Evolutionary conservation across 1,140 invertebrate species (phyloP).

Genomic region (Vanessa tameamea): DNA sequence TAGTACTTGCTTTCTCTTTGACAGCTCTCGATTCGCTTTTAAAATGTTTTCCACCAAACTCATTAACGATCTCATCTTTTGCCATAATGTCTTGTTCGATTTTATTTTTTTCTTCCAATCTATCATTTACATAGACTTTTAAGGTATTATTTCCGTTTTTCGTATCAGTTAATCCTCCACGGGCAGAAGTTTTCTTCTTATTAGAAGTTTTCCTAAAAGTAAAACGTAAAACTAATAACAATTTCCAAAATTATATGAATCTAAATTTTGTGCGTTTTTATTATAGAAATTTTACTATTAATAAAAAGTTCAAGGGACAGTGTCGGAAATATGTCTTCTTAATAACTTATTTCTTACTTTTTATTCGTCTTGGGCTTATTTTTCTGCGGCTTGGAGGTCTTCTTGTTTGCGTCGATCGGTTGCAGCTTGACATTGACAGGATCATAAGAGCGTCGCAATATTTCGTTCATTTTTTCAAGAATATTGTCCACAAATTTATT

Average conservation of each 20-base stretch:
- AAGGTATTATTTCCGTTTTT: slow-evolving; percentile 43
- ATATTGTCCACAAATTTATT: slow-evolving; percentile 92
- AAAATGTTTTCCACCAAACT: slow-evolving; percentile 52
- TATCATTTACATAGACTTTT: slow-evolving; percentile 42
- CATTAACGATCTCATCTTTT: slow-evolving; percentile 34
- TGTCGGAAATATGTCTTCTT: not conserved
- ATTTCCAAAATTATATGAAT: not conserved
- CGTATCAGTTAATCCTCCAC: slow-evolving; percentile 47
- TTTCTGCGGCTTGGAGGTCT: slow-evolving; percentile 73
- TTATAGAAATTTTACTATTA: too few species aligned
- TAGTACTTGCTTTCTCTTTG: slow-evolving; percentile 60
- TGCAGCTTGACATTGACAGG: slow-evolving; percentile 90
- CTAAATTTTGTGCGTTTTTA: too few species aligned
- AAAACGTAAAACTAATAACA: not conserved
- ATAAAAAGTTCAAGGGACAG: too few species aligned
- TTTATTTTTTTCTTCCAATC: slow-evolving; percentile 46
- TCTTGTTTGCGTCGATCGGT: slow-evolving; percentile 80
- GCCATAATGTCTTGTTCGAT: slow-evolving; percentile 44
- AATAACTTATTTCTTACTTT: slow-evolving; percentile 47
- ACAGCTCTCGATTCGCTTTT: slow-evolving; percentile 54
- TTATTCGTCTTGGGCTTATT: slow-evolving; percentile 76
- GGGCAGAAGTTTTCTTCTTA: slow-evolving; percentile 68
- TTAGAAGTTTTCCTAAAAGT: slow-evolving; percentile 61
- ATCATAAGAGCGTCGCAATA: slow-evolving; percentile 88
- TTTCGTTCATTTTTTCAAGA: slow-evolving; percentile 88